Percentiles rank a stretch among this genome's conserved stretches.
phyloP scores from a whole-genome alignment of 2,113 vertebrate genomes.

The Struthio camelus region DNA sequence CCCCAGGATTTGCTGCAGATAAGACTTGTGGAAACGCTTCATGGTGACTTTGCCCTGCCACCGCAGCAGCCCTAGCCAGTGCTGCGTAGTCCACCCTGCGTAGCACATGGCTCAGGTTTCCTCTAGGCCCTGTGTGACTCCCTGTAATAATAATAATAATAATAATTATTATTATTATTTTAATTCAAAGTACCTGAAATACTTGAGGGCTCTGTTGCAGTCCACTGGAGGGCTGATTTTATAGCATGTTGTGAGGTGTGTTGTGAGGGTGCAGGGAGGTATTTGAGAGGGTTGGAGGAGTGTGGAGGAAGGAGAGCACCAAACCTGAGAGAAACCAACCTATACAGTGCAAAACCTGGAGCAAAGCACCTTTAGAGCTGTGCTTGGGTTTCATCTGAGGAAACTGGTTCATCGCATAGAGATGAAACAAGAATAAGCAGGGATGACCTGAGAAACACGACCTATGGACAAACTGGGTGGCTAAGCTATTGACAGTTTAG shows the following conservation, averaged over 20 bases:
- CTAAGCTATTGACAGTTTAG: neutral
- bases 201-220: accelerated
- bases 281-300: neutral
- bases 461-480: neutral
- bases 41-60: neutral
- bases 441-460: neutral
- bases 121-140: accelerated
- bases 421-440: neutral
- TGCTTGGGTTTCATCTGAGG: neutral
- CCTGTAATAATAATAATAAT: neutral
- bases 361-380: neutral
- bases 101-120: neutral
- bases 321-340: neutral
- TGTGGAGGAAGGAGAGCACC: neutral
- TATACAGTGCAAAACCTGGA: neutral
- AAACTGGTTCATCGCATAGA: neutral
- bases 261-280: neutral
- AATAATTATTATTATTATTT: neutral
- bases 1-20: neutral
- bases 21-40: neutral
- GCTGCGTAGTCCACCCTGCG: neutral
- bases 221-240: neutral
- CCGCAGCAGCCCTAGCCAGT: neutral
- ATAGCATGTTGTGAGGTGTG: neutral
- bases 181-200: neutral